phyloP scores from a whole-genome alignment of 2,888 invertebrate species.

The Tachystola acroxantha region DNA sequence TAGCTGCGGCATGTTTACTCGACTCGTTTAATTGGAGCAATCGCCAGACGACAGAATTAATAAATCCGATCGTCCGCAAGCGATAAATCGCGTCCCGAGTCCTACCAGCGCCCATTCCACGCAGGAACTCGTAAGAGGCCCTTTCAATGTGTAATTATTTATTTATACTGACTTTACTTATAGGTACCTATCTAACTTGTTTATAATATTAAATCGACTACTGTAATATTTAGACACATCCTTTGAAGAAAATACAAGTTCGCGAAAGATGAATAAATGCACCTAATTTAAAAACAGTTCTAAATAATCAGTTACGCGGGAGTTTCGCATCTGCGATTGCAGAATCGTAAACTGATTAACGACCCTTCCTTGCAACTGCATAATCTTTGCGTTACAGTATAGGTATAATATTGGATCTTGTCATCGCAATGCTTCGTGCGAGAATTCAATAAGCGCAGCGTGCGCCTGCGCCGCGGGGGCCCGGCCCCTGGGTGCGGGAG shows the following conservation, averaged over 20 bases:
- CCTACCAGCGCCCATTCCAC: conserved; percentile 46
- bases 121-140: conserved; percentile 9
- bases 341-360: neutral
- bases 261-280: too few species aligned
- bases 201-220: too few species aligned
- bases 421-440: conserved; percentile 52
- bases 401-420: conserved; percentile 38
- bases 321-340: too few species aligned
- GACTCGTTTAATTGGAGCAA: conserved; percentile 67
- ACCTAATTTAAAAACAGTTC: too few species aligned
- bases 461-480: conserved; percentile 42
- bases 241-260: too few species aligned
- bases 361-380: neutral
- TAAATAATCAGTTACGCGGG: too few species aligned
- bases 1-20: conserved; percentile 58
- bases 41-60: conserved; percentile 63
- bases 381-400: neutral
- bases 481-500: conserved; percentile 52
- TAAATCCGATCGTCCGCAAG: conserved; percentile 56
- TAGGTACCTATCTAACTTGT: neutral
- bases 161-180: too few species aligned
- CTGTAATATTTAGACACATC: too few species aligned
- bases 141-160: neutral
- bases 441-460: conserved; percentile 56
- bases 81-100: conserved; percentile 48